phyloP scores from a whole-genome alignment of 2,888 invertebrate genomes.

The Nemotelus pantherinus region DNA sequence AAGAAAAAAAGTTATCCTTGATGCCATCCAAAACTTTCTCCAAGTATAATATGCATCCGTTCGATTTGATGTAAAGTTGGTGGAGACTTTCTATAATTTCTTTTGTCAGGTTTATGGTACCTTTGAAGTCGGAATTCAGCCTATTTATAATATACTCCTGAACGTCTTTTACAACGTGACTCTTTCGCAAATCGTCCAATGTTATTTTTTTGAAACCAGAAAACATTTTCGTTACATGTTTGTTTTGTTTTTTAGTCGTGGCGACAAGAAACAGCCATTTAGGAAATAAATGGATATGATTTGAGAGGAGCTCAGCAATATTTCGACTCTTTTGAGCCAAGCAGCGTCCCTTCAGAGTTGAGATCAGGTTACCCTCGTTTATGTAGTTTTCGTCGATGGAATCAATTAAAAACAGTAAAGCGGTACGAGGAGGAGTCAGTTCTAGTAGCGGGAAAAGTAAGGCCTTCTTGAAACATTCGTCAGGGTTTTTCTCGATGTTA shows the following conservation, averaged over 20 bases:
- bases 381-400: constrained; percentile 87
- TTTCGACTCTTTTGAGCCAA: constrained; percentile 69
- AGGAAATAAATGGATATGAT: constrained; percentile 90
- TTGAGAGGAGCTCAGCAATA: constrained; percentile 85
- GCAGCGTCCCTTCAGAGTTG: constrained; percentile 65
- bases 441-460: constrained; percentile 87
- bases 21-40: constrained; percentile 92
- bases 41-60: constrained; percentile 88
- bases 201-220: constrained; percentile 91
- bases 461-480: constrained; percentile 90
- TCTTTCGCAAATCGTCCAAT: constrained; percentile 88
- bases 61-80: constrained; percentile 94
- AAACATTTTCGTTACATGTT: constrained; percentile 83
- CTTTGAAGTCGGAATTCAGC: constrained; percentile 87
- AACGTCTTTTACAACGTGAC: constrained; percentile 92
- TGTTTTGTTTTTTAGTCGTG: constrained; percentile 86
- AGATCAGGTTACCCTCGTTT: constrained; percentile 67
- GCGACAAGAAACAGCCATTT: constrained; percentile 92
- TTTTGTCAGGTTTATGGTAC: constrained; percentile 87
- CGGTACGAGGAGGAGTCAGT: constrained; percentile 86
- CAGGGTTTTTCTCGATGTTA: constrained; percentile 86
- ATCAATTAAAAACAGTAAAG: constrained; percentile 87
- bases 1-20: constrained; percentile 89
- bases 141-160: constrained; percentile 93
- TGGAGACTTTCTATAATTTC: constrained; percentile 95